Evolutionary conservation across 2,797 vertebrate genomes (phyloP).

Genomic region (Rhabdophis nuchalis): DNA sequence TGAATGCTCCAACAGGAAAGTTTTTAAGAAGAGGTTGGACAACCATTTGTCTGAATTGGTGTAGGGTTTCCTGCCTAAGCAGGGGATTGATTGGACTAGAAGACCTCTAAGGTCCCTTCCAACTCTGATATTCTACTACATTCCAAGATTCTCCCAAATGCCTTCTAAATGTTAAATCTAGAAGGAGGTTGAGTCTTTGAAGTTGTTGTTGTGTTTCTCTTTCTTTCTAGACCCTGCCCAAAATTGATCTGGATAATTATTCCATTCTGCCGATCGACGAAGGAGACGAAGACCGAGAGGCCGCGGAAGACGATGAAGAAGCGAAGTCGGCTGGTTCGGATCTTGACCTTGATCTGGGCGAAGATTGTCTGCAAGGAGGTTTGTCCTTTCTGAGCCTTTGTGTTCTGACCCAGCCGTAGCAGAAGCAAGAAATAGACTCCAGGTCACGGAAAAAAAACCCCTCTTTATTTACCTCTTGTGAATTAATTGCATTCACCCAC

Average conservation of each 20-base stretch:
- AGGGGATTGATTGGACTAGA: no score
- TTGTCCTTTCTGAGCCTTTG: not conserved
- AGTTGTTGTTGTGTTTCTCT: accelerated
- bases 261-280: conserved; percentile 85
- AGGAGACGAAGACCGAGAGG: conserved; percentile 87
- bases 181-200: accelerated
- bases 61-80: no score
- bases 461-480: no score
- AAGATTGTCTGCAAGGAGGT: conserved; percentile 61
- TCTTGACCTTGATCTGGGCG: conserved; percentile 82
- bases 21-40: no score
- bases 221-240: conserved; percentile 76
- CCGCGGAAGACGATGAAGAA: conserved; percentile 76
- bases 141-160: accelerated
- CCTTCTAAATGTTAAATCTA: not conserved
- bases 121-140: no score
- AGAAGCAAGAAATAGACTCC: no score
- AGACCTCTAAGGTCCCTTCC: no score
- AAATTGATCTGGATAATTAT: conserved; percentile 86
- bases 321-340: conserved; percentile 76
- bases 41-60: no score
- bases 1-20: no score
- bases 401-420: no score
- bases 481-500: no score
- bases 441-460: no score